Percentiles rank a stretch among this genome's conserved stretches.
phyloP scores from a whole-genome alignment of 2,888 invertebrate species.

The Limnephilus lunatus region DNA sequence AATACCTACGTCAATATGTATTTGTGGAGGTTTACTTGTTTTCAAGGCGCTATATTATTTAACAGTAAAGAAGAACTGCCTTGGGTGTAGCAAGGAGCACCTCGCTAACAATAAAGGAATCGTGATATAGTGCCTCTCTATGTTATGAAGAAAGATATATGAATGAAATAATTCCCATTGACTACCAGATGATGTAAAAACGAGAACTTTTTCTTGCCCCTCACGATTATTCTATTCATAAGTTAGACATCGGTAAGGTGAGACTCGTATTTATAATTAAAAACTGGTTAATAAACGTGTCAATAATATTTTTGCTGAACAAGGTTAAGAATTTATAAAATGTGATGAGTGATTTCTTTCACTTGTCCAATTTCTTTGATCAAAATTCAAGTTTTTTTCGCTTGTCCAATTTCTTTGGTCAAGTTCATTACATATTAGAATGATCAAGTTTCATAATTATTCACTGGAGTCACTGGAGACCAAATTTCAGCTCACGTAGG shows the following conservation, averaged over 20 bases:
- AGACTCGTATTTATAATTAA: not conserved
- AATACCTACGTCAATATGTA: not conserved
- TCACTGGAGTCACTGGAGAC: no score
- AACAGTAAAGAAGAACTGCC: not conserved
- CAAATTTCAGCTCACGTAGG: no score
- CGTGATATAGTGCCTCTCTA: conserved; percentile 2
- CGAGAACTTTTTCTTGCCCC: not conserved
- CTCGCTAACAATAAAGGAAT: not conserved
- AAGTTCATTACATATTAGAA: no score
- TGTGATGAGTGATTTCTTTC: not conserved
- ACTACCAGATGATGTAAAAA: not conserved
- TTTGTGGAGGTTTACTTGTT: not conserved
- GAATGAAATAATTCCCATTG: not conserved
- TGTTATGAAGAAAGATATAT: not conserved
- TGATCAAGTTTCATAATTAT: no score
- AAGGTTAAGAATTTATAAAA: not conserved
- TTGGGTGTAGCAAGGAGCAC: not conserved
- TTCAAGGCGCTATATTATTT: not conserved
- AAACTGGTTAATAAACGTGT: not conserved
- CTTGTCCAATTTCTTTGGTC: not conserved
- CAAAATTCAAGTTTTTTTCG: not conserved
- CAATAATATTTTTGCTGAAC: not conserved
- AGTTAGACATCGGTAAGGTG: not conserved
- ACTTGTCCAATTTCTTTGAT: not conserved
- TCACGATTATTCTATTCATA: not conserved